Evolutionary conservation across 1,140 invertebrate species (phyloP).

Genomic region (Lepidostoma basale): DNA sequence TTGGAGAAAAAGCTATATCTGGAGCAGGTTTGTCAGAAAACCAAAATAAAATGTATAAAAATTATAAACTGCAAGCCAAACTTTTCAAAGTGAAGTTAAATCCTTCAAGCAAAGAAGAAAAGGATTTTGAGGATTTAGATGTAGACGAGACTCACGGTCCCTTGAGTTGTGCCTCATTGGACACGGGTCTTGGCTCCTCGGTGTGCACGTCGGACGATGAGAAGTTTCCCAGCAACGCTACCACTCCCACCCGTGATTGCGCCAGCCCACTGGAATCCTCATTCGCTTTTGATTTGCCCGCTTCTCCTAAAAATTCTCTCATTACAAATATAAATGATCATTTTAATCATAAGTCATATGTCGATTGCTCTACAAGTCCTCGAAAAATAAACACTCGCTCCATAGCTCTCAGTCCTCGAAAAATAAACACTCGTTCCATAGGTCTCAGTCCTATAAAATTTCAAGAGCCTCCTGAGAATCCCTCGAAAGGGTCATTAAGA

Average conservation of each 20-base stretch:
- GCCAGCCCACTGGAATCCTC: conserved; percentile 9
- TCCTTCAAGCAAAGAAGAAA: not conserved
- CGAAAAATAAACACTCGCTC: not conserved
- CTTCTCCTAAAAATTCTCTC: not conserved
- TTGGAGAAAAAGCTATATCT: conserved; percentile 24
- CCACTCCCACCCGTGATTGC: conserved; percentile 43
- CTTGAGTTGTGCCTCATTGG: conserved; percentile 44
- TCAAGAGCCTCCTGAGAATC: no score
- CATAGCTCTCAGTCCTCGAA: not conserved
- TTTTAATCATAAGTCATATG: not conserved
- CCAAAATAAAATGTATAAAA: conserved; percentile 16
- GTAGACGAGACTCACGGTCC: conserved; percentile 11
- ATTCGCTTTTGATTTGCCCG: conserved; percentile 2
- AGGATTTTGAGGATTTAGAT: conserved; percentile 12
- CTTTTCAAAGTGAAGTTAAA: not conserved
- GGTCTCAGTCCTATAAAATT: no score
- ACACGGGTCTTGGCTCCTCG: conserved; percentile 53
- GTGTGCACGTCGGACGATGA: conserved; percentile 52
- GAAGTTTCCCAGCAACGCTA: conserved; percentile 50
- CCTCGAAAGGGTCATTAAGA: no score
- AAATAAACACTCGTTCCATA: no score
- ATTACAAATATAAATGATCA: not conserved
- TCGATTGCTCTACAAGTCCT: not conserved
- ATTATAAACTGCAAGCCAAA: not conserved
- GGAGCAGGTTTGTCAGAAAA: not conserved